Conservation (phyloP, 1,140 invertebrate species). For the Cyrtorhinus lividipennis region DNA sequence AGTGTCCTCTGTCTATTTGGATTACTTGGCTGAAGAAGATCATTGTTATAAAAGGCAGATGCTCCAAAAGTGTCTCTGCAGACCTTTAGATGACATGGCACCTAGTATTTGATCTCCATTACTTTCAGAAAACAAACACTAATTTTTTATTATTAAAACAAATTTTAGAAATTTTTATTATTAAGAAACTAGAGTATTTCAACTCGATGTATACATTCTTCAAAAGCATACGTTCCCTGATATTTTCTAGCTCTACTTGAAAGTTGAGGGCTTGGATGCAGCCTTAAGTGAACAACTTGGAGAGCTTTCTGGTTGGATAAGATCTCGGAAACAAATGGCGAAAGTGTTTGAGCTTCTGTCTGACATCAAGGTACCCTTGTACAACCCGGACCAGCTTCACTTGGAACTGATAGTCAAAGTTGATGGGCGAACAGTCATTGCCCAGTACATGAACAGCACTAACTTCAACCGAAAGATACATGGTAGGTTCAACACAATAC, state of each 20-base stretch:
- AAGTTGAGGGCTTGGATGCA: constrained; percentile 36
- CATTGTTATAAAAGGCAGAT: no score
- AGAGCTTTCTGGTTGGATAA: constrained; percentile 30
- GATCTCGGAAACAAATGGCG: constrained; percentile 30
- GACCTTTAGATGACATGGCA: no score
- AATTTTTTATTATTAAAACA: no score
- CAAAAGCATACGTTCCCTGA: not conserved
- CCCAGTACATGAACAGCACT: constrained; percentile 40
- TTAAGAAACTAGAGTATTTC: no score
- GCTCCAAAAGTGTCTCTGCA: no score
- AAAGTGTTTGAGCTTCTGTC: constrained; percentile 36
- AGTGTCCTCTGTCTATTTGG: no score
- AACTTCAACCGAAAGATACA: constrained; percentile 34
- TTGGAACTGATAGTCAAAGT: constrained; percentile 40
- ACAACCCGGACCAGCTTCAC: constrained; percentile 33
- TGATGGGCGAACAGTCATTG: constrained; percentile 41
- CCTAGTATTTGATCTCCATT: no score
- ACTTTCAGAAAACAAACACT: no score
- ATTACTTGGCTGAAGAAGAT: no score
- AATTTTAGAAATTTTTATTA: no score
- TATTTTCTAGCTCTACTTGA: constrained; percentile 38
- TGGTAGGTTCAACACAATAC: no score
- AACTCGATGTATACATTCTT: no score
- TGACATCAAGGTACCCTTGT: constrained; percentile 35
- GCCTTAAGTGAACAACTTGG: constrained; percentile 26